Conservation (phyloP, 2,797 vertebrate genomes). For the Chrosomus eos region DNA sequence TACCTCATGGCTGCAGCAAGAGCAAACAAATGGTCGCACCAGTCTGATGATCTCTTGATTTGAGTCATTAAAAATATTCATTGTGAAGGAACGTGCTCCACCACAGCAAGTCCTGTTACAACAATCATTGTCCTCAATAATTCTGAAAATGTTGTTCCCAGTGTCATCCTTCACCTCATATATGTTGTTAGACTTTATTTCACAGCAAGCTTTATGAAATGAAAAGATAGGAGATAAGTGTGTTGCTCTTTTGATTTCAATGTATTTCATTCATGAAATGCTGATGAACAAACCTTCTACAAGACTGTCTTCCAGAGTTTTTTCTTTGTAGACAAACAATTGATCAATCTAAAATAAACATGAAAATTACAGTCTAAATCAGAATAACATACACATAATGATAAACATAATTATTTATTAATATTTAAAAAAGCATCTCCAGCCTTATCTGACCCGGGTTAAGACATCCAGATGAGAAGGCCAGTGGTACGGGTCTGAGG, state of each 20-base stretch:
- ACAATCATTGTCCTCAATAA: neutral
- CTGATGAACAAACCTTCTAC: neutral
- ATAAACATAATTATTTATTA: neutral
- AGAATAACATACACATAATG: neutral
- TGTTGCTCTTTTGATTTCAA: neutral
- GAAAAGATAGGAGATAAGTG: neutral
- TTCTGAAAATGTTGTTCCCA: neutral
- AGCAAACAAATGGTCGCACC: neutral
- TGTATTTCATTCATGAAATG: neutral
- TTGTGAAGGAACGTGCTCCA: neutral
- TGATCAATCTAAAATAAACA: conserved; percentile 16
- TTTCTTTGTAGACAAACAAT: conserved; percentile 15
- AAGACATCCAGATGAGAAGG: conserved; percentile 4
- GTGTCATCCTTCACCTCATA: conserved; percentile 4
- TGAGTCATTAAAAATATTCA: neutral
- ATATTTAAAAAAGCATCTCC: neutral
- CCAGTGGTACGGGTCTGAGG: neutral
- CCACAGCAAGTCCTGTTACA: neutral
- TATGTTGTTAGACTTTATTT: neutral
- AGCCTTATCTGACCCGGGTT: neutral
- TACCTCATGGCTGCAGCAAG: neutral
- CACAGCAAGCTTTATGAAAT: neutral
- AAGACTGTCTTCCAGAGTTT: neutral
- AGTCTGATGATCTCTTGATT: conserved; percentile 22
- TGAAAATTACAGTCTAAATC: neutral